phyloP scores from a whole-genome alignment of 2,113 vertebrate genomes.

The Chloroceryle aenea region DNA sequence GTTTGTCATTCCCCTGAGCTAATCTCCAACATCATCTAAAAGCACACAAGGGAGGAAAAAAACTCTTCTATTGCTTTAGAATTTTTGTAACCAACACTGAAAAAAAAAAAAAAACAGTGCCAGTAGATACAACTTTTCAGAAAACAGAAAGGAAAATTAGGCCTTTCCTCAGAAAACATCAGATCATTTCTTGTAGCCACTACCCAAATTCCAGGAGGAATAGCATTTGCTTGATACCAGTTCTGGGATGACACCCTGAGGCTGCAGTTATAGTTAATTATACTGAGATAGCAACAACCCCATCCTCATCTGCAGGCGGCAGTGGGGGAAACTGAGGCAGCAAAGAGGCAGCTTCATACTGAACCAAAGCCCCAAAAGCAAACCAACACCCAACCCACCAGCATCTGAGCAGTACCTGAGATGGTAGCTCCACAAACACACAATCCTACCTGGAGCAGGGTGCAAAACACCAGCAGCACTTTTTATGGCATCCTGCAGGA shows the following conservation, averaged over 20 bases:
- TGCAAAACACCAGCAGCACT: rapidly evolving
- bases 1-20: not conserved
- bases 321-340: not conserved
- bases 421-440: rapidly evolving
- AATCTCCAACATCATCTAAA: not conserved
- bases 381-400: not conserved
- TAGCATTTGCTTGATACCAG: not conserved
- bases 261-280: rapidly evolving
- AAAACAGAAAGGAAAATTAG: not conserved
- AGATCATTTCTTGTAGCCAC: not conserved
- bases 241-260: not conserved
- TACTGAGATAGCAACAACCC: not conserved
- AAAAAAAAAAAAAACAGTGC: not conserved
- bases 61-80: not conserved
- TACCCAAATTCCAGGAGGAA: not conserved
- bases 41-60: not conserved
- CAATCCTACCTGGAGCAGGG: rapidly evolving
- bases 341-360: not conserved
- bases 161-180: not conserved
- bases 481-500: rapidly evolving
- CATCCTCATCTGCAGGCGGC: not conserved
- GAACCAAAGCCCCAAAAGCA: not conserved
- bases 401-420: not conserved
- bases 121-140: not conserved
- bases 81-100: not conserved